A percentile compares a stretch with the other conserved stretches of the same genome.
Conservation (phyloP, 2,888 invertebrate genomes). For the Napeogenes inachia region DNA sequence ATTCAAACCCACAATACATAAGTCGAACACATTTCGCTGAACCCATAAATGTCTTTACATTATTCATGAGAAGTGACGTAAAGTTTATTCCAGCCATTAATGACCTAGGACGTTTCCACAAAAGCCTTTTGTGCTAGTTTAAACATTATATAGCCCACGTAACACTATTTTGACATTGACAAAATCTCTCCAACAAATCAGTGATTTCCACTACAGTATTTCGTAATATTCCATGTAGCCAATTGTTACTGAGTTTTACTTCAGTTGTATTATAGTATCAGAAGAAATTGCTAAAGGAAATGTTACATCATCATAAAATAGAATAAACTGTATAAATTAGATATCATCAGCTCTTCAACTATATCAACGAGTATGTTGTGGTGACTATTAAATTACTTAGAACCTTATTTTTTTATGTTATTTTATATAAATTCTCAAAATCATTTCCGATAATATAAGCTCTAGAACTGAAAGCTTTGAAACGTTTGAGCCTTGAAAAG, state of each 20-base stretch:
- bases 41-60: slow-evolving; percentile 46
- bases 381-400: too few relatives aligned
- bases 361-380: too few relatives aligned
- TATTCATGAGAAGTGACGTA: slow-evolving; percentile 48
- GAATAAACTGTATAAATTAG: too few relatives aligned
- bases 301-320: too few relatives aligned
- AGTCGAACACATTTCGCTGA: slow-evolving; percentile 15
- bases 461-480: slow-evolving; percentile 24
- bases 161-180: slow-evolving; percentile 38
- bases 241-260: slow-evolving; percentile 5
- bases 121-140: slow-evolving; percentile 31
- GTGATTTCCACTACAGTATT: slow-evolving; percentile 28
- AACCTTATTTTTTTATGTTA: too few relatives aligned
- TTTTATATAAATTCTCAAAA: slow-evolving; percentile 7
- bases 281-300: too few relatives aligned
- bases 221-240: slow-evolving; percentile 21
- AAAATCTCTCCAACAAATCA: slow-evolving; percentile 30
- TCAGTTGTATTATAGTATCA: too few relatives aligned
- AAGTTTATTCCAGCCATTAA: slow-evolving; percentile 50
- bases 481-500: slow-evolving; percentile 41
- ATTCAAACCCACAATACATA: slow-evolving; percentile 11
- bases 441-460: slow-evolving; percentile 14
- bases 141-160: slow-evolving; percentile 34
- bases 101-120: slow-evolving; percentile 46
- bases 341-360: too few relatives aligned